A percentile compares a stretch with the other conserved stretches of the same genome.
phyloP scores from a whole-genome alignment of 2,888 invertebrate species.

The Cheilosia urbana region DNA sequence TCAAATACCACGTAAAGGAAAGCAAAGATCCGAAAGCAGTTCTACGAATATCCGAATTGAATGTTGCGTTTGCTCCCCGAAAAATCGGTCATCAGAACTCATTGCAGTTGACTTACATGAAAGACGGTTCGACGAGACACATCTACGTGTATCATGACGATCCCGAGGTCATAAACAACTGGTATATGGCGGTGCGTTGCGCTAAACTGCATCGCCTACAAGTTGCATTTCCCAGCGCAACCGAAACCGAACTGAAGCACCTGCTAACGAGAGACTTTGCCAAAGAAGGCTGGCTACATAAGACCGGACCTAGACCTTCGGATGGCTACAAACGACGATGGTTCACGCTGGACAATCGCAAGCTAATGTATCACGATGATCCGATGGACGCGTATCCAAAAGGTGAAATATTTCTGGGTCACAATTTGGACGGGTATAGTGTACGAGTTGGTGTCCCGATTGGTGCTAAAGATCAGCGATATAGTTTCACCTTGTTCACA shows the following conservation, averaged over 20 bases:
- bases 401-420: conserved; percentile 94
- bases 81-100: conserved; percentile 92
- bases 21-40: conserved; percentile 92
- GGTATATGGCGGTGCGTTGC: conserved; percentile 93
- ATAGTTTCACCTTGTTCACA: conserved; percentile 92
- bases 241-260: conserved; percentile 88
- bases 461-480: conserved; percentile 90
- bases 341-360: conserved; percentile 94
- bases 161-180: conserved; percentile 92
- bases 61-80: conserved; percentile 92
- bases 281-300: conserved; percentile 94
- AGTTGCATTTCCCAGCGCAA: conserved; percentile 92
- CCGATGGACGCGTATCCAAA: conserved; percentile 94
- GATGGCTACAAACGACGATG: conserved; percentile 94
- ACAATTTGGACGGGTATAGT: conserved; percentile 88
- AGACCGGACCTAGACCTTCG: conserved; percentile 92
- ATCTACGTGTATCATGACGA: conserved; percentile 95
- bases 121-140: conserved; percentile 93
- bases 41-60: conserved; percentile 91
- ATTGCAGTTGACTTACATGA: conserved; percentile 93
- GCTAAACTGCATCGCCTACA: conserved; percentile 93
- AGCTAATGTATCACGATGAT: conserved; percentile 96
- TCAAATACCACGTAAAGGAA: conserved; percentile 91
- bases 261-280: conserved; percentile 92
- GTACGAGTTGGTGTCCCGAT: conserved; percentile 88